Evolutionary conservation across 2,113 vertebrate species (phyloP).

Genomic region (Oncorhynchus gorbuscha): DNA sequence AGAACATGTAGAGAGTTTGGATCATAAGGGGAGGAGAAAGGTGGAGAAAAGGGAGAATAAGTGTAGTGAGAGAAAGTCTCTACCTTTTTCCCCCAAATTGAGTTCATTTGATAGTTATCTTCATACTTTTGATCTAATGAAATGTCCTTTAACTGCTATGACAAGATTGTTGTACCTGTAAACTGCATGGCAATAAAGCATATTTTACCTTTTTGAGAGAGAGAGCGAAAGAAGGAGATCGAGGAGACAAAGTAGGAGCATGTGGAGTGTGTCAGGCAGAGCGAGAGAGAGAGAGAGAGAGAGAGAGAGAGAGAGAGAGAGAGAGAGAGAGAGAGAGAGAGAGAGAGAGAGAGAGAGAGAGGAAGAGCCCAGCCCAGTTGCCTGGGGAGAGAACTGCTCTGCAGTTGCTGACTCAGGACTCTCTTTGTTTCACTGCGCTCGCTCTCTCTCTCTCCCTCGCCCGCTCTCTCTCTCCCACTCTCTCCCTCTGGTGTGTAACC

Average conservation of each 20-base stretch:
- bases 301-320: no score
- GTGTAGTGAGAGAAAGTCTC: no score
- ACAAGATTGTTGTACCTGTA: no score
- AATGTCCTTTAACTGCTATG: no score
- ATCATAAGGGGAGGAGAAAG: no score
- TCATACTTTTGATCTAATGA: no score
- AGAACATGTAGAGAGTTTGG: no score
- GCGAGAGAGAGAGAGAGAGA: no score
- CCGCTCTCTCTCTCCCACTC: conserved; percentile 1
- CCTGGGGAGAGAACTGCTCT: conserved; percentile 75
- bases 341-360: not conserved
- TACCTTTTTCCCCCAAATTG: no score
- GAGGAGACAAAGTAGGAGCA: conserved; percentile 22
- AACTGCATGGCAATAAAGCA: no score
- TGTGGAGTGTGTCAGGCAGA: conserved; percentile 21
- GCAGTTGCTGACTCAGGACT: conserved; percentile 82
- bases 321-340: not conserved
- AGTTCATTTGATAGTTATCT: no score
- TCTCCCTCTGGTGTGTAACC: conserved; percentile 26
- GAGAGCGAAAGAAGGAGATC: not conserved
- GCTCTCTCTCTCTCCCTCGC: conserved; percentile 47
- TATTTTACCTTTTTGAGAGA: not conserved
- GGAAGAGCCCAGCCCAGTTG: conserved; percentile 71
- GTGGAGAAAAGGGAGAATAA: no score
- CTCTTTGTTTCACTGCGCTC: conserved; percentile 80